Conservation (phyloP, 1,140 invertebrate species). For the Neodiprion fabricii region DNA sequence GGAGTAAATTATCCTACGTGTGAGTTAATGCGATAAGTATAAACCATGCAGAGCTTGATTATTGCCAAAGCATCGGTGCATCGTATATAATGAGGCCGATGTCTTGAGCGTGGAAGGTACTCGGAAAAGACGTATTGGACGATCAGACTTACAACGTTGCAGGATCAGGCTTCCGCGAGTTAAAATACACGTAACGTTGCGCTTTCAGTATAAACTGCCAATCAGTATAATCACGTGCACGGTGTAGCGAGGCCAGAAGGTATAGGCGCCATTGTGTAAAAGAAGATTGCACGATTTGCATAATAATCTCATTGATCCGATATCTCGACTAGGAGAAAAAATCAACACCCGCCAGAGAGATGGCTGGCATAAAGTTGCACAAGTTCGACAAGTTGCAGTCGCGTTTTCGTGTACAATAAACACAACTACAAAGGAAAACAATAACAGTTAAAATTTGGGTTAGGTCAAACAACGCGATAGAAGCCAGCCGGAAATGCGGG, state of each 20-base stretch:
- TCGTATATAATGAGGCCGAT: too few species aligned
- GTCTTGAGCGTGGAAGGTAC: too few species aligned
- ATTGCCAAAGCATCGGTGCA: too few species aligned
- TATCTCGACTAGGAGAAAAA: neutral
- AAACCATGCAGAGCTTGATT: too few species aligned
- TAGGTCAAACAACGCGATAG: neutral
- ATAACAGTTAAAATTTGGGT: neutral
- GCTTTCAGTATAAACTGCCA: neutral
- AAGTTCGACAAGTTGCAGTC: neutral
- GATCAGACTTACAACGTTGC: too few species aligned
- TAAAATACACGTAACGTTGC: neutral
- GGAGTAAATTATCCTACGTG: too few species aligned
- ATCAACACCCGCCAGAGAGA: neutral
- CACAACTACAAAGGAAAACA: neutral
- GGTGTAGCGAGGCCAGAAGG: neutral
- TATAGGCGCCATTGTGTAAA: neutral
- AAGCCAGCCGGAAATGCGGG: too few species aligned
- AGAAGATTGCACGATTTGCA: neutral
- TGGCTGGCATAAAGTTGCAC: neutral
- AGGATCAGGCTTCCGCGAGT: too few species aligned
- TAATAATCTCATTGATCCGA: conserved; percentile 3
- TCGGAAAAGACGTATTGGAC: too few species aligned
- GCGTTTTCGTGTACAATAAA: neutral
- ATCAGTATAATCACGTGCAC: neutral
- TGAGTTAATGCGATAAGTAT: too few species aligned